These are phyloP conservation scores for Periplaneta americana DNA, from an alignment of 1,140 invertebrate genomes.

Conservation along the genomic window DNA sequence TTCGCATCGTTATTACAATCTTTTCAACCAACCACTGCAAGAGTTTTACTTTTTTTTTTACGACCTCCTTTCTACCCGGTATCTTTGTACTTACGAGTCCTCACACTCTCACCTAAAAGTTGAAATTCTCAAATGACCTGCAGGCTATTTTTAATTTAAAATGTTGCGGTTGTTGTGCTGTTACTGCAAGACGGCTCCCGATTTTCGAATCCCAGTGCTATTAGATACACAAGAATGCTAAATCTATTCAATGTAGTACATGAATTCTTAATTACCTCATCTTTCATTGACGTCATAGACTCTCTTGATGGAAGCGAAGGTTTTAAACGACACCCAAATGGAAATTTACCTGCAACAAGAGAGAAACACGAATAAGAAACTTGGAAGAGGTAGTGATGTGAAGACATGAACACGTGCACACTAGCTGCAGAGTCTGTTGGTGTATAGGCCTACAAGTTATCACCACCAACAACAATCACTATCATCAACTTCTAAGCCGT, in stretches of 20 bases:
- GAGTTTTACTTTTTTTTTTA: neutral
- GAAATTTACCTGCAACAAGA: neutral
- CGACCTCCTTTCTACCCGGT: neutral
- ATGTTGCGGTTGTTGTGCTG: neutral
- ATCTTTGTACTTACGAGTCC: too few species aligned
- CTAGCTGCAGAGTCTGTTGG: too few species aligned
- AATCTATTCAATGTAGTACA: neutral
- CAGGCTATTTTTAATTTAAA: too few species aligned
- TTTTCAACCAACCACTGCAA: neutral
- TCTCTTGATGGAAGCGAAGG: neutral
- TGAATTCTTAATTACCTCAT: neutral
- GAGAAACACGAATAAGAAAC: neutral
- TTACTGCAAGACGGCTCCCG: neutral
- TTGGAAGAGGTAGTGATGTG: too few species aligned
- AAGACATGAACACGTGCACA: too few species aligned
- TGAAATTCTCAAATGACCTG: neutral
- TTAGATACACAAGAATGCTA: too few species aligned
- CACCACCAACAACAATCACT: too few species aligned
- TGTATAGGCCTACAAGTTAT: too few species aligned
- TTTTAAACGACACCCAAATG: neutral
- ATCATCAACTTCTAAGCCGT: too few species aligned
- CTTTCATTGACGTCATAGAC: neutral
- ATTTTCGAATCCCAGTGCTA: neutral
- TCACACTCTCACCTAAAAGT: neutral
- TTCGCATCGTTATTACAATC: neutral